Evolutionary conservation across 2,113 vertebrate species (phyloP).

Genomic region (Tursiops truncatus): DNA sequence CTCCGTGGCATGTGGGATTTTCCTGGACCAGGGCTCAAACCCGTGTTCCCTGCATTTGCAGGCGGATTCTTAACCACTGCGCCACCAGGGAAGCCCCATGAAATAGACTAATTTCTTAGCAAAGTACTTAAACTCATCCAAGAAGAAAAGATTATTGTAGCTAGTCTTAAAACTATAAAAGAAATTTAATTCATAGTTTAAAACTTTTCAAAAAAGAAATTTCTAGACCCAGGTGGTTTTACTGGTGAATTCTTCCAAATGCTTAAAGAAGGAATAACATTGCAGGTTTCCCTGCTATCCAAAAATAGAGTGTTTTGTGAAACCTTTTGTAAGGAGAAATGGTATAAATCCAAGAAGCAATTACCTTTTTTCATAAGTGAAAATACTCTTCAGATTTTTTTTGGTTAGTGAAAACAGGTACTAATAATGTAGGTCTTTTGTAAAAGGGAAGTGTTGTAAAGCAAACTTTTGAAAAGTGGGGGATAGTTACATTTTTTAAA

Average conservation of each 20-base stretch:
- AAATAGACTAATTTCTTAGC: background rate
- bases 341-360: background rate
- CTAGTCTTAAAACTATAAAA: background rate
- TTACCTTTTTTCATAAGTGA: background rate
- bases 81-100: background rate
- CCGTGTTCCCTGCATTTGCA: no score
- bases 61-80: no score
- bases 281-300: background rate
- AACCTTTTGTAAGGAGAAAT: background rate
- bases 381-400: background rate
- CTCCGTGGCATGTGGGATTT: no score
- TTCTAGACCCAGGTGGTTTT: background rate
- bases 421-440: background rate
- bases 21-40: no score
- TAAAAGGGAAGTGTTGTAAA: background rate
- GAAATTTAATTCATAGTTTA: background rate
- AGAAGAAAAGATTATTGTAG: background rate
- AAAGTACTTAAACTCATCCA: background rate
- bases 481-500: no score
- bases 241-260: background rate
- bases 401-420: background rate
- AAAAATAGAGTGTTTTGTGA: background rate
- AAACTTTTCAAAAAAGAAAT: background rate
- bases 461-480: background rate
- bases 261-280: slow-evolving; percentile 5